Conservation (phyloP, 2,888 invertebrate species). For the Alsophila aescularia region DNA sequence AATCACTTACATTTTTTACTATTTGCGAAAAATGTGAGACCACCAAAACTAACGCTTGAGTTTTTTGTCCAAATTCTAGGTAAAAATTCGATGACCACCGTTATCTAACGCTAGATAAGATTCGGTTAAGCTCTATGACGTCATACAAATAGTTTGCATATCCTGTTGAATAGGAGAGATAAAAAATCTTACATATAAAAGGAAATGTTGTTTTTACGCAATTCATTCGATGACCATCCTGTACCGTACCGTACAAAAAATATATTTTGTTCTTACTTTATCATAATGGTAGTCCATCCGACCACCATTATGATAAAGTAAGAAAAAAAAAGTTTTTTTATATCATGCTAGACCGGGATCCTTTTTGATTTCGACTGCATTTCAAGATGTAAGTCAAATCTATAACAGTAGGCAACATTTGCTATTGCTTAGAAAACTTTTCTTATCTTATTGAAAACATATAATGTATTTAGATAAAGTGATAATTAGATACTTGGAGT, state of each 20-base stretch:
- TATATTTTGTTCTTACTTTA: too few species aligned
- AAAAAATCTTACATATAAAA: conserved; percentile 2
- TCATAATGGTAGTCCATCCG: too few species aligned
- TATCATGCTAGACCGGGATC: too few species aligned
- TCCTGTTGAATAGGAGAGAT: conserved; percentile 40
- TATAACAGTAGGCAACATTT: too few species aligned
- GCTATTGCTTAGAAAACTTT: neutral
- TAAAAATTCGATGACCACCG: conserved; percentile 26
- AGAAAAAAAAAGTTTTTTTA: too few species aligned
- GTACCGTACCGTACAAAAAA: too few species aligned
- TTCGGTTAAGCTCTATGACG: conserved; percentile 63
- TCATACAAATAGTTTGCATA: conserved; percentile 45
- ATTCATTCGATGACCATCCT: neutral
- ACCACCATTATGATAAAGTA: too few species aligned
- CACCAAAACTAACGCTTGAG: neutral
- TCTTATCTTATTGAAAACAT: too few species aligned
- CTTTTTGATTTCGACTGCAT: too few species aligned
- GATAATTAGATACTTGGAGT: neutral
- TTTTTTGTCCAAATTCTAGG: conserved; percentile 8
- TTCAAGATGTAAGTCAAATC: too few species aligned
- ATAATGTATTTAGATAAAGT: too few species aligned
- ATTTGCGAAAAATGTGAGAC: conserved; percentile 21
- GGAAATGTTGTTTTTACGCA: conserved; percentile 1
- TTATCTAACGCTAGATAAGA: conserved; percentile 65
- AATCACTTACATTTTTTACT: conserved; percentile 24